Percentiles rank a stretch among this genome's conserved stretches.
These are phyloP conservation scores for Emmelina monodactyla DNA, from an alignment of 2,888 invertebrate genomes.

Conservation along the genomic window DNA sequence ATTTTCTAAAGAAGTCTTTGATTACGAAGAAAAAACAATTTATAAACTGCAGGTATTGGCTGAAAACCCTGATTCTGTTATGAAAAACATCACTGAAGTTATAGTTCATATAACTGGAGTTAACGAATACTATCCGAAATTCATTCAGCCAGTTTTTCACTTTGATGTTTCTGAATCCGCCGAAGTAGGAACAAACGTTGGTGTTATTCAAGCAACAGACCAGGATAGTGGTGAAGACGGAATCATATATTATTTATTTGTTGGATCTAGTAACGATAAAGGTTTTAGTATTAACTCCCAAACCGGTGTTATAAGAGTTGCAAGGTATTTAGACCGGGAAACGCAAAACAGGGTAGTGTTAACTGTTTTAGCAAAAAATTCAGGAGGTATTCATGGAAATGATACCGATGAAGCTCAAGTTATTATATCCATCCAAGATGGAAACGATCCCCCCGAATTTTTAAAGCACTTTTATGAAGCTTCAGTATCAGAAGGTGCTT, in stretches of 20 bases:
- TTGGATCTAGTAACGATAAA: conserved; percentile 90
- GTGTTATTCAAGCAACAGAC: conserved; percentile 86
- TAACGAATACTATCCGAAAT: conserved; percentile 89
- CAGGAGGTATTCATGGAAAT: conserved; percentile 91
- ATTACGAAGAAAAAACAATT: conserved; percentile 82
- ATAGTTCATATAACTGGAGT: conserved; percentile 81
- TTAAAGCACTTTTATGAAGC: conserved; percentile 79
- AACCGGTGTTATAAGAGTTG: conserved; percentile 84
- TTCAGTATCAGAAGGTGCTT: conserved; percentile 81
- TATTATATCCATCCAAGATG: conserved; percentile 92
- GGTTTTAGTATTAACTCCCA: conserved; percentile 88
- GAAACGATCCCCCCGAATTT: conserved; percentile 96
- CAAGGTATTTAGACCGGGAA: conserved; percentile 83
- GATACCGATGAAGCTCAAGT: conserved; percentile 96
- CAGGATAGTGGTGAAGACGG: conserved; percentile 90
- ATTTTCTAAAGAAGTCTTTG: conserved; percentile 78
- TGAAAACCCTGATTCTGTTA: conserved; percentile 84
- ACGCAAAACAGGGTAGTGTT: conserved; percentile 89
- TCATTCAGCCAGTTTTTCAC: conserved; percentile 88
- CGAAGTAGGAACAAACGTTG: conserved; percentile 83
- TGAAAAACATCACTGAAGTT: conserved; percentile 78
- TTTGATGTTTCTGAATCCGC: conserved; percentile 94
- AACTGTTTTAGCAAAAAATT: conserved; percentile 93
- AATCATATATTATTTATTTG: conserved; percentile 88
- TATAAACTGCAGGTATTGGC: conserved; percentile 83